phyloP scores from a whole-genome alignment of 2,113 vertebrate genomes.

The Pseudorasbora parva region DNA sequence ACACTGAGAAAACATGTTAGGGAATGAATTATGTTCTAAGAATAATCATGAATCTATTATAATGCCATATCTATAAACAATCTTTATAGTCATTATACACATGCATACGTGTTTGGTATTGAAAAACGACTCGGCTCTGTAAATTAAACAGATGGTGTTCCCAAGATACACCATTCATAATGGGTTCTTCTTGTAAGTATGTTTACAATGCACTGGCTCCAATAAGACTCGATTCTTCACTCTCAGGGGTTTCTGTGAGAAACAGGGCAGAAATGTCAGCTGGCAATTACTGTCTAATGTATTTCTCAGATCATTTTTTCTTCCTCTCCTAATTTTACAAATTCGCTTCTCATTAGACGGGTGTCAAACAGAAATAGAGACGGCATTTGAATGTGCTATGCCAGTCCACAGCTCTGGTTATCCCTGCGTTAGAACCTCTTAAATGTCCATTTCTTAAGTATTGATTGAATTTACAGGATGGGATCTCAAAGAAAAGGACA shows the following conservation, averaged over 20 bases:
- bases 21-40: background rate
- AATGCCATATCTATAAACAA: background rate
- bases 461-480: background rate
- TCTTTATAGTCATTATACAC: background rate
- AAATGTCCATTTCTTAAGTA: slow-evolving; percentile 11
- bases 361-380: slow-evolving; percentile 71
- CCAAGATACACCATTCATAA: background rate
- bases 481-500: background rate
- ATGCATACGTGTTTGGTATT: background rate
- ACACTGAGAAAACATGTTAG: background rate
- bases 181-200: background rate
- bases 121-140: background rate
- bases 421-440: slow-evolving; percentile 32
- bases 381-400: slow-evolving; percentile 64
- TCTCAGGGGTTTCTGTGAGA: slow-evolving; percentile 60
- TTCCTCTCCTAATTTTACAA: slow-evolving; percentile 68
- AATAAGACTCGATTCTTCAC: slow-evolving; percentile 34
- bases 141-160: slow-evolving; percentile 15
- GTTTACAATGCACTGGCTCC: background rate
- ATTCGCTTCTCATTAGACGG: slow-evolving; percentile 73
- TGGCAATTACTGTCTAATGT: slow-evolving; percentile 72
- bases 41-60: background rate
- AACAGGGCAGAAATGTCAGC: slow-evolving; percentile 55
- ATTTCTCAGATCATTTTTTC: slow-evolving; percentile 63
- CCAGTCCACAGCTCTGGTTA: slow-evolving; percentile 34